Evolutionary conservation across 2,888 invertebrate genomes (phyloP), one percentile per base, ranked within the genome.

Genomic region (Muscina levida): DNA sequence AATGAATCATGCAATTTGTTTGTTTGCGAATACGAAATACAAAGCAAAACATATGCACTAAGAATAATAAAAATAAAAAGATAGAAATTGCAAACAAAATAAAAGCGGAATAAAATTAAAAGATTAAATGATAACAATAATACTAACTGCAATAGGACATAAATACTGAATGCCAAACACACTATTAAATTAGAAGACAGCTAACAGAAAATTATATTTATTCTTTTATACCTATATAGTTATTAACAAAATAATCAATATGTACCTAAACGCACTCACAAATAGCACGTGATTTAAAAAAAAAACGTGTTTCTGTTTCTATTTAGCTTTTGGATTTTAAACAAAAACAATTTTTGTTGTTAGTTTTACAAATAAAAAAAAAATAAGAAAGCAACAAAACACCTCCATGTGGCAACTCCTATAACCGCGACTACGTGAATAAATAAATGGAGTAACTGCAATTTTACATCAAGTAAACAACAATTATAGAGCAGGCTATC

Each of bases 221-320:
- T 8, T 42, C 48, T 62, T 53, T 3, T 19, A 67, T 37, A n/a
- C n/a, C n/a, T n/a, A n/a, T n/a, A n/a, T n/a, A n/a, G n/a, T n/a
- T n/a, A n/a, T n/a, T n/a, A n/a, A n/a, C n/a, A n/a, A n/a, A n/a
- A n/a, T n/a, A n/a, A n/a, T n/a, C n/a, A n/a, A n/a, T n/a, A n/a
- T n/a, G n/a, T n/a, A n/a, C n/a, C n/a, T 31, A 31, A 31, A 31
- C 31, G 4, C 31, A 31, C 4, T 5, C 31, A 31, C 31, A n/a
- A n/a, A n/a, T n/a, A 15, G 37, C 76, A 76, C 70, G 76, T 76
- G 70, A 71, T 46, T 71, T 65, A 42, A 17, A 19, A 44, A n/a
- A 17, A 68, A 59, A 51, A 76, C 76, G 56, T 76, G 70, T 37
- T 74, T 74, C 19, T 8, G 39, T 62, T 62, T 53, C 8, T 19